phyloP scores from a whole-genome alignment of 2,797 vertebrate species.

The Anas georgica region DNA sequence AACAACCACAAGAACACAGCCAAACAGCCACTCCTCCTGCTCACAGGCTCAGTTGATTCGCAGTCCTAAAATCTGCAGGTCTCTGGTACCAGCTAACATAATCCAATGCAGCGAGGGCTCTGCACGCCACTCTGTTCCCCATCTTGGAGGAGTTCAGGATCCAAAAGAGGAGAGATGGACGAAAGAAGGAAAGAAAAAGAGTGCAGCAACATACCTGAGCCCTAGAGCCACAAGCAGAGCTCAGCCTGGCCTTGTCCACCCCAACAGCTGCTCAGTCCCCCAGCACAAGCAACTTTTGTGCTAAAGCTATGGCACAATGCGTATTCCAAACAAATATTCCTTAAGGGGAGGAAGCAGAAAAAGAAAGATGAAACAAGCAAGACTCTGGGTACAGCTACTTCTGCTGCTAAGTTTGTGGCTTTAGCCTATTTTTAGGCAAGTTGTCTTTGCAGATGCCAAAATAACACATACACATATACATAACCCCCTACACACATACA shows the following conservation, averaged over 20 bases:
- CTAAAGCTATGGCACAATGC: accelerated
- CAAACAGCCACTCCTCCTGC: not conserved
- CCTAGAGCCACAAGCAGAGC: not conserved
- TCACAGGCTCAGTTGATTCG: not conserved
- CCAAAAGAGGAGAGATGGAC: not conserved
- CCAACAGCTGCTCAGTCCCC: not conserved
- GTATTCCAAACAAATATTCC: not conserved
- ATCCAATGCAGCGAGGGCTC: not conserved
- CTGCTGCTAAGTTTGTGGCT: accelerated
- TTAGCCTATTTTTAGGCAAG: slow-evolving; percentile 10
- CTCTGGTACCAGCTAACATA: not conserved
- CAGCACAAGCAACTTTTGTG: not conserved
- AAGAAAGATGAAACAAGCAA: not conserved
- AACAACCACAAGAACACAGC: not conserved
- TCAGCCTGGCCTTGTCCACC: not conserved
- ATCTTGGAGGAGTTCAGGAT: accelerated
- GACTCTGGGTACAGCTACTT: not conserved
- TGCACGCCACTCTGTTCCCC: not conserved
- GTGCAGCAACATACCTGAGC: not conserved
- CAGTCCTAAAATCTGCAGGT: not conserved
- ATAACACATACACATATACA: not conserved
- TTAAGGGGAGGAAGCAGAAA: not conserved
- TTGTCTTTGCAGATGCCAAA: not conserved
- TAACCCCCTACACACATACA: not conserved
- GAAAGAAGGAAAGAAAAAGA: not conserved